Conservation (phyloP, 2,888 invertebrate genomes). For the Noctuana brunneofusca region DNA sequence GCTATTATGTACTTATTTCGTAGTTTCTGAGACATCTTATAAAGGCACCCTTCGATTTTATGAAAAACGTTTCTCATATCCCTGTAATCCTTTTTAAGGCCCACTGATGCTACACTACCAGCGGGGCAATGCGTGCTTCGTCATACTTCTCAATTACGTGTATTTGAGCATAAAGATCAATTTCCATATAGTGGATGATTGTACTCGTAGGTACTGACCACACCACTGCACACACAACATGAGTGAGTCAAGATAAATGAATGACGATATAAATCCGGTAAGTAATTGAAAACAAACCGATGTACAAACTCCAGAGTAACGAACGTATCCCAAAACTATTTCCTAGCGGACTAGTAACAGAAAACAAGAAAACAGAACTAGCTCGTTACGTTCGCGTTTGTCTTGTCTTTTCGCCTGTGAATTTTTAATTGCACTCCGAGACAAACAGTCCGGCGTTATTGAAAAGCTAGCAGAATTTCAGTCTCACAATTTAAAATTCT, state of each 20-base stretch:
- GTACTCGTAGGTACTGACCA: too few relatives aligned
- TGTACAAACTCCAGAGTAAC: background rate
- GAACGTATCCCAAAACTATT: constrained; percentile 2
- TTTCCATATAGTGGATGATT: too few relatives aligned
- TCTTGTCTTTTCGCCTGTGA: constrained; percentile 29
- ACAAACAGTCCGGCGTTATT: constrained; percentile 11
- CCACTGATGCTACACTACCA: too few relatives aligned
- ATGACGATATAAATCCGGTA: constrained; percentile 23
- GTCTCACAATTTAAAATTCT: background rate
- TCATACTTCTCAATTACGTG: too few relatives aligned
- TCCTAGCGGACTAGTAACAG: constrained; percentile 22
- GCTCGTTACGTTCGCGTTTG: constrained; percentile 26
- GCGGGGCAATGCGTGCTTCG: too few relatives aligned
- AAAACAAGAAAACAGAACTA: constrained; percentile 22
- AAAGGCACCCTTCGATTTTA: too few relatives aligned
- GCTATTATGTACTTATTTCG: too few relatives aligned
- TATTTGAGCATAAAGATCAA: too few relatives aligned
- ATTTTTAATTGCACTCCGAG: constrained; percentile 31
- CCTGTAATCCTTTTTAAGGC: too few relatives aligned
- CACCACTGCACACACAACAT: constrained; percentile 2
- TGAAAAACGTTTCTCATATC: too few relatives aligned
- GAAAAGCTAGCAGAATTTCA: constrained; percentile 4
- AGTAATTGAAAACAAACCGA: constrained; percentile 29
- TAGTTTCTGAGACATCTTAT: too few relatives aligned
- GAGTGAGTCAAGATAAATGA: constrained; percentile 6